These are phyloP conservation scores for Drosophila miranda DNA, from an alignment of 1,140 invertebrate species.

Conservation along the genomic window DNA sequence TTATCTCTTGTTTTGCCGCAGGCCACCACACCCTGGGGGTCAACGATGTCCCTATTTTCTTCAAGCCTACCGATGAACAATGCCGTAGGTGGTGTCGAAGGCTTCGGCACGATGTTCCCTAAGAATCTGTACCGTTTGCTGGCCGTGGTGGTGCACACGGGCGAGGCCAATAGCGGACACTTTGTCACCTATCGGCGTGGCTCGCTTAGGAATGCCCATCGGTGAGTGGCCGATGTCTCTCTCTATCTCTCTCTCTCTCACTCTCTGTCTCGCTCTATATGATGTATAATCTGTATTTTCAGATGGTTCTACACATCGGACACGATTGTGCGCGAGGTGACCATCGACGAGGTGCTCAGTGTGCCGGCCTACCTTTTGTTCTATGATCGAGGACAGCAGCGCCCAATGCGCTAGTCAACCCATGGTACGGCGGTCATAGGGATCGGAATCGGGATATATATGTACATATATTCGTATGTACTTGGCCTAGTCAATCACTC, in stretches of 20 bases:
- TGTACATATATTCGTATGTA: background rate
- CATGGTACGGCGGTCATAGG: background rate
- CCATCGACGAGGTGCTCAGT: constrained; percentile 86
- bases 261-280: background rate
- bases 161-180: constrained; percentile 93
- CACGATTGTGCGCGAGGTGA: constrained; percentile 86
- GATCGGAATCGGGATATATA: constrained; percentile 2
- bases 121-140: constrained; percentile 87
- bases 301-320: constrained; percentile 88
- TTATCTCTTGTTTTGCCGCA: constrained; percentile 4
- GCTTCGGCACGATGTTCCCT: constrained; percentile 80
- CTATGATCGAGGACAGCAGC: constrained; percentile 84
- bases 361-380: constrained; percentile 87
- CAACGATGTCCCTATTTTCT: constrained; percentile 78
- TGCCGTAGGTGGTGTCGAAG: constrained; percentile 55
- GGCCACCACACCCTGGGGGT: constrained; percentile 81
- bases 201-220: constrained; percentile 84
- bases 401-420: constrained; percentile 57
- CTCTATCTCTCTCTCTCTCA: background rate
- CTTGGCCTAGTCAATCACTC: no score
- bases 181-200: constrained; percentile 95
- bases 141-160: constrained; percentile 94
- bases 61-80: constrained; percentile 78
- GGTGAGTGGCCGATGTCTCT: constrained; percentile 66
- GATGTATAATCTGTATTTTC: background rate